Conservation (phyloP, 2,888 invertebrate genomes). For the Tillus elongatus region DNA sequence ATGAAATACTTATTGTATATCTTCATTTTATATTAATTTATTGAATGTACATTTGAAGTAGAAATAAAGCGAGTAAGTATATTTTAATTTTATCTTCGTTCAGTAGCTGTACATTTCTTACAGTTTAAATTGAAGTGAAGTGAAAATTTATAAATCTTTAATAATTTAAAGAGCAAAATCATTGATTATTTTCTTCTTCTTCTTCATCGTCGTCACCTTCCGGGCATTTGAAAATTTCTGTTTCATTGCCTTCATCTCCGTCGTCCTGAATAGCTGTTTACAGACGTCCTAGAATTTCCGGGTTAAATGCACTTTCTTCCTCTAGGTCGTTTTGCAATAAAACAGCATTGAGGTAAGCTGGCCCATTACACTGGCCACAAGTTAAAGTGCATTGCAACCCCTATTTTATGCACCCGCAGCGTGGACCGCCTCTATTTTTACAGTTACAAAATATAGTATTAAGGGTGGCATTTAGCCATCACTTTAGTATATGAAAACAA, state of each 20-base stretch:
- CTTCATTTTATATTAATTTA: background rate
- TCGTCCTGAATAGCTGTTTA: slow-evolving; percentile 11
- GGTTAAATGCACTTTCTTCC: slow-evolving; percentile 14
- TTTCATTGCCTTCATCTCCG: slow-evolving; percentile 13
- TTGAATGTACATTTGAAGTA: slow-evolving; percentile 4
- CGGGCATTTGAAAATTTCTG: slow-evolving; percentile 10
- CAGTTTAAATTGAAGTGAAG: background rate
- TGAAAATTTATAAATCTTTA: slow-evolving; percentile 5
- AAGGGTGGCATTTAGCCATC: too few species aligned
- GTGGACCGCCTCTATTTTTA: slow-evolving; percentile 9
- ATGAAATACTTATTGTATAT: background rate
- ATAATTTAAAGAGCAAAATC: slow-evolving; percentile 6
- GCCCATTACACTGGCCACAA: slow-evolving; percentile 17
- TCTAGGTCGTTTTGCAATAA: slow-evolving; percentile 11
- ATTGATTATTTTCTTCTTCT: slow-evolving; percentile 11
- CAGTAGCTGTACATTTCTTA: slow-evolving; percentile 4
- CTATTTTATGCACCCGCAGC: slow-evolving; percentile 24
- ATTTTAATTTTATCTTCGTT: background rate
- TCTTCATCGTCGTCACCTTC: slow-evolving; percentile 12
- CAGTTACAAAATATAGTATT: slow-evolving; percentile 19
- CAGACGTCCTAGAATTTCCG: slow-evolving; percentile 13
- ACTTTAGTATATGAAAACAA: too few species aligned
- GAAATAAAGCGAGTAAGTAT: slow-evolving; percentile 1
- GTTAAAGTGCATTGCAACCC: slow-evolving; percentile 21
- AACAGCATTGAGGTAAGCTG: slow-evolving; percentile 12